These are phyloP conservation scores for Drosophila pallidifrons DNA, from an alignment of 1,140 invertebrate species.

Conservation along the genomic window DNA sequence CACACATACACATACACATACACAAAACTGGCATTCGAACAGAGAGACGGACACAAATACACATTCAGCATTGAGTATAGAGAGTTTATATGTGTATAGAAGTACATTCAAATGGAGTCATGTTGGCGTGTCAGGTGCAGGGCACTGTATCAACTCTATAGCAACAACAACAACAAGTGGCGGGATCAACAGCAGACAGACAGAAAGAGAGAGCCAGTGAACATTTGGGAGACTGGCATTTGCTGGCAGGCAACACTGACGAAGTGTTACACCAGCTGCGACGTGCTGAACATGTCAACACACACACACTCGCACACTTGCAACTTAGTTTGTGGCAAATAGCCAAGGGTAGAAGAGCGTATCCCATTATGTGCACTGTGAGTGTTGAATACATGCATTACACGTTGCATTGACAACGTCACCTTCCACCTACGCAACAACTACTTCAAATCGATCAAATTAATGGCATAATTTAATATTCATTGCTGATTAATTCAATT, in stretches of 20 bases:
- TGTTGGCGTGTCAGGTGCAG: constrained; percentile 54
- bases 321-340: not conserved
- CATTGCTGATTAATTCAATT: not conserved
- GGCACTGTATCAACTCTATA: constrained; percentile 56
- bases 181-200: constrained; percentile 14
- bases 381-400: too few species aligned
- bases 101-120: constrained; percentile 3
- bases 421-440: too few species aligned
- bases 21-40: constrained; percentile 13
- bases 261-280: constrained; percentile 41
- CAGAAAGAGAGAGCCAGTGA: constrained; percentile 6
- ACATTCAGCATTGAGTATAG: not conserved
- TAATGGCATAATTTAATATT: constrained; percentile 23
- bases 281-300: constrained; percentile 39
- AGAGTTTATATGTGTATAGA: too few species aligned
- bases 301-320: not conserved
- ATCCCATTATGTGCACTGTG: not conserved
- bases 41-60: not conserved
- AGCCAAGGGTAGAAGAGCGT: constrained; percentile 6
- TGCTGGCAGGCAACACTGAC: constrained; percentile 34
- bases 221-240: not conserved
- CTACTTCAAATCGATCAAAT: not conserved
- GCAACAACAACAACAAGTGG: constrained; percentile 38
- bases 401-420: too few species aligned
- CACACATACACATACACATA: too few species aligned